phyloP scores from a whole-genome alignment of 2,888 invertebrate species.

The Platycnemis pennipes region DNA sequence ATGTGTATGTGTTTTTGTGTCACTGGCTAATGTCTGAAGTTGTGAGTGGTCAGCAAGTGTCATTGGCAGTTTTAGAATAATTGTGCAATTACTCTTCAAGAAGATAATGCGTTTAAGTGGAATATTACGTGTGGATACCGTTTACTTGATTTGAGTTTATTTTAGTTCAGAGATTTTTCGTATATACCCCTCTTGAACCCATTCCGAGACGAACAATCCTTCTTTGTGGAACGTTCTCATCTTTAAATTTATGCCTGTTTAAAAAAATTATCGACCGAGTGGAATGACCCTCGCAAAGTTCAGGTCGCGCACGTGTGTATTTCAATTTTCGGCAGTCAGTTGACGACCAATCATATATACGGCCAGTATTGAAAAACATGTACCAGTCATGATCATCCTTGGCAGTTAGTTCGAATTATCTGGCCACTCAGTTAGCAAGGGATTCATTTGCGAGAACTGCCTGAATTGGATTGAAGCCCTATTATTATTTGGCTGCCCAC shows the following conservation, averaged over 20 bases:
- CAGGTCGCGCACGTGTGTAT: slow-evolving; percentile 27
- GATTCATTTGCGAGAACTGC: neutral
- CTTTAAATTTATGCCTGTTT: slow-evolving; percentile 4
- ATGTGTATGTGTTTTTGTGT: neutral
- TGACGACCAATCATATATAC: slow-evolving; percentile 14
- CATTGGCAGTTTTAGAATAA: neutral
- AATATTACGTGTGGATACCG: neutral
- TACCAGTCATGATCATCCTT: neutral
- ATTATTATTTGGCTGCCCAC: neutral
- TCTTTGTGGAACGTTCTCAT: neutral
- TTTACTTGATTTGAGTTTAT: slow-evolving; percentile 9
- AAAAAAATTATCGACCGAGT: slow-evolving; percentile 22
- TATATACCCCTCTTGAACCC: neutral
- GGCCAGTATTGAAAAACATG: neutral
- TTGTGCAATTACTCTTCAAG: neutral
- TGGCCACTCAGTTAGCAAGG: neutral
- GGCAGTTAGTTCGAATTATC: neutral
- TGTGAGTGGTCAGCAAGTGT: slow-evolving; percentile 37
- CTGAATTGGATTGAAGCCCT: neutral
- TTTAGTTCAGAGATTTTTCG: neutral
- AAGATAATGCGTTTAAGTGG: neutral
- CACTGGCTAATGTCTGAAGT: neutral
- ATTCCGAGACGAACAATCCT: neutral
- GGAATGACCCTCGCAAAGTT: slow-evolving; percentile 37
- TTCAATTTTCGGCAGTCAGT: slow-evolving; percentile 44